A percentile compares a stretch with the other conserved stretches of the same genome.
Conservation (phyloP, 2,888 invertebrate species). For the Tetragonisca angustula region DNA sequence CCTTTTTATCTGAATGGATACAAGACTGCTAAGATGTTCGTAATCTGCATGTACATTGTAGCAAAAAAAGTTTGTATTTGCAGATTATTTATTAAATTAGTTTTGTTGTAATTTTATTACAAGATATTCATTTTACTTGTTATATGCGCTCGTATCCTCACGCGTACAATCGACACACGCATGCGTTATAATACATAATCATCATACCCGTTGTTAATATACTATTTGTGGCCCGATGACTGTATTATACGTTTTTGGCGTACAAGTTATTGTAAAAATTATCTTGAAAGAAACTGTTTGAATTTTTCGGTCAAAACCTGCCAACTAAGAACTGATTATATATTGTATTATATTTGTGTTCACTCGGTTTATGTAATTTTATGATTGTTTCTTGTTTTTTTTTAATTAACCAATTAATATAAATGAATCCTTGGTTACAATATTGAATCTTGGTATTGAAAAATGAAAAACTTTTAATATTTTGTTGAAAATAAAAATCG, state of each 20-base stretch:
- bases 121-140: constrained; percentile 75
- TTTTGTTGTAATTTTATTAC: constrained; percentile 78
- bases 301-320: constrained; percentile 18
- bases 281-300: constrained; percentile 19
- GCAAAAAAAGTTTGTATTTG: constrained; percentile 57
- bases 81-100: constrained; percentile 76
- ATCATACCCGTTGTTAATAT: constrained; percentile 50
- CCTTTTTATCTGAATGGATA: constrained; percentile 55
- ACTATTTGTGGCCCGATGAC: constrained; percentile 39
- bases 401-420: constrained; percentile 20
- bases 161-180: constrained; percentile 67
- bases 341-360: constrained; percentile 36
- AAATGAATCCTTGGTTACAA: constrained; percentile 27
- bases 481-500: constrained; percentile 14
- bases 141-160: constrained; percentile 59
- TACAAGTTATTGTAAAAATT: constrained; percentile 44
- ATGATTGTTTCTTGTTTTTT: constrained; percentile 27
- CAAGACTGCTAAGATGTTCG: constrained; percentile 62
- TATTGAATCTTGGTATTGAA: constrained; percentile 19
- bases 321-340: constrained; percentile 14
- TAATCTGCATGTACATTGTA: constrained; percentile 65
- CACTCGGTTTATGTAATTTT: constrained; percentile 16
- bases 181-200: constrained; percentile 55
- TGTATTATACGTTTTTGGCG: constrained; percentile 37
- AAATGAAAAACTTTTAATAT: constrained; percentile 13